Percentiles rank a stretch among this genome's conserved stretches.
Conservation (phyloP, 2,888 invertebrate species). For the Leucophenga montana region DNA sequence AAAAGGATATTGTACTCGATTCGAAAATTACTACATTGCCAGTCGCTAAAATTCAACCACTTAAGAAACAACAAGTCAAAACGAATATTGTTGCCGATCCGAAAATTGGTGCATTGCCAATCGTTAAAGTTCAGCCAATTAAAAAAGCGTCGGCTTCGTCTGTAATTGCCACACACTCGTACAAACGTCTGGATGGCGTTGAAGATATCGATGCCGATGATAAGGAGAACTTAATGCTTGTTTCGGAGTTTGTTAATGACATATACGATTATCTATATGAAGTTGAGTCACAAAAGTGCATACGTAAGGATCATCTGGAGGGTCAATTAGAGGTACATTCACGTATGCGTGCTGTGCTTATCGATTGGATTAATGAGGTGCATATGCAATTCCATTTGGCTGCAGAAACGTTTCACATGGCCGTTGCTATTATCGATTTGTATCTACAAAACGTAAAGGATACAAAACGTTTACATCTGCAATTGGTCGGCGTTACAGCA, state of each 20-base stretch:
- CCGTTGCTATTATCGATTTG: constrained; percentile 90
- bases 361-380: constrained; percentile 96
- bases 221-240: constrained; percentile 82
- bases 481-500: constrained; percentile 91
- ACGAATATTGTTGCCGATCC: background rate
- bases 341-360: constrained; percentile 89
- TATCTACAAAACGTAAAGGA: constrained; percentile 80
- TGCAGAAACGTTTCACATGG: constrained; percentile 91
- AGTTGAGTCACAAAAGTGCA: constrained; percentile 81
- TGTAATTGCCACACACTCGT: constrained; percentile 53
- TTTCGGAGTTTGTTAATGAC: constrained; percentile 89
- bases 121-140: background rate
- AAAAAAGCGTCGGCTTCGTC: background rate
- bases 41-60: constrained; percentile 25
- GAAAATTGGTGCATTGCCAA: constrained; percentile 33
- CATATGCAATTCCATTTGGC: constrained; percentile 88
- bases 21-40: constrained; percentile 26
- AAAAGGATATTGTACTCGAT: constrained; percentile 2
- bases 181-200: constrained; percentile 68
- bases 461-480: constrained; percentile 82
- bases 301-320: constrained; percentile 79
- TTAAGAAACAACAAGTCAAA: constrained; percentile 24
- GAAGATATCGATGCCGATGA: constrained; percentile 86
- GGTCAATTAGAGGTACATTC: constrained; percentile 81
- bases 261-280: constrained; percentile 88